These are phyloP conservation scores for Aricia artaxerxes DNA, from an alignment of 2,888 invertebrate genomes.

Conservation along the genomic window DNA sequence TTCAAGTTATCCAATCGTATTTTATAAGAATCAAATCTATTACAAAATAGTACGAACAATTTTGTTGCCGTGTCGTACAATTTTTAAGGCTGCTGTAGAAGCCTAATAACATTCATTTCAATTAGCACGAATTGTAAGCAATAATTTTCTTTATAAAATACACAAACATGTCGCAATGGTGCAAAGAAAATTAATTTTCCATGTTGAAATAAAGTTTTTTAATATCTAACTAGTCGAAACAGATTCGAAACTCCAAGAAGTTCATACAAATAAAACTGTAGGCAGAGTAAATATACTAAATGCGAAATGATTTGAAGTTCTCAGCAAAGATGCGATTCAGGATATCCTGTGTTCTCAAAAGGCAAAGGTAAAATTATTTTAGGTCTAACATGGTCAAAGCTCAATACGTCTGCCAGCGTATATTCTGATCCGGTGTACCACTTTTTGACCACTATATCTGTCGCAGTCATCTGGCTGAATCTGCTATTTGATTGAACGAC, in stretches of 20 bases:
- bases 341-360: background rate
- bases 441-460: too few relatives aligned
- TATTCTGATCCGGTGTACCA: too few relatives aligned
- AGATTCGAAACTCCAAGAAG: constrained; percentile 40
- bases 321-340: background rate
- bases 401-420: background rate
- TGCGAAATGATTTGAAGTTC: constrained; percentile 24
- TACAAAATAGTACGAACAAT: background rate
- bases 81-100: background rate
- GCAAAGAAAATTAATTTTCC: constrained; percentile 29
- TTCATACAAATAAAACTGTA: constrained; percentile 28
- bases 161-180: constrained; percentile 4
- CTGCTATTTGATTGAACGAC: too few relatives aligned
- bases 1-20: background rate
- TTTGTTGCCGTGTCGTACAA: background rate
- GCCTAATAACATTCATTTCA: constrained; percentile 2
- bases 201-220: constrained; percentile 37
- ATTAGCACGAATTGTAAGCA: background rate
- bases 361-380: background rate
- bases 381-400: background rate
- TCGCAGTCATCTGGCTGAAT: too few relatives aligned
- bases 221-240: constrained; percentile 37
- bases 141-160: background rate
- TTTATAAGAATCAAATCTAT: background rate
- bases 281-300: constrained; percentile 26